Base-by-base conservation (phyloP, 2,113 vertebrate species). In the Bothrops jararaca region DNA sequence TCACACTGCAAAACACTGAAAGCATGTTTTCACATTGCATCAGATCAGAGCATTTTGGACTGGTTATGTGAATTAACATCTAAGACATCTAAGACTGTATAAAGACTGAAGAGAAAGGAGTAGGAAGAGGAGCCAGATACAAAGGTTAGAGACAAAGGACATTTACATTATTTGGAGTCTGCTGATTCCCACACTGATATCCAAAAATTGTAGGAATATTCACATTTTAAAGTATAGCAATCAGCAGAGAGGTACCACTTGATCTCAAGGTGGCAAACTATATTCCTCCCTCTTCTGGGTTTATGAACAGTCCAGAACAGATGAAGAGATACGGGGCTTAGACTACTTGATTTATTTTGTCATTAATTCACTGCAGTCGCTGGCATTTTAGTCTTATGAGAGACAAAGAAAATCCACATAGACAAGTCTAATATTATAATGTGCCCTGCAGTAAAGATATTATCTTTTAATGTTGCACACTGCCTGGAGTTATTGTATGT, bases 21-120 rank as follows among this genome's bases (percentile, higher is more conserved):
- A 90, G 54, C 39, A 90, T 56, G 58, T 90, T 90, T 92, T 90
- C 54, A 50, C 74, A 86, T 86, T 92, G 53, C 22, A 50, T 92
- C 12, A 5, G 69, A 86, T 92, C 74, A 92, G 22, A 60, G 10
- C 29, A 56, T 86, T 56, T 58, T 58, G 50, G 85, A 20, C 9
- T 85, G 69, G 85, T 86, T 52, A 60, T 22, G 22, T n/a, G 85
- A 89, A 88, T 85, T 57, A 89, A n/a, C n/a, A n/a, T n/a, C n/a
- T n/a, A n/a, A n/a, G n/a, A 85, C 18, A 57, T 34, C 53, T 26
- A 18, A 13, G 29, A 34, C 39, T 57, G 22, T 58, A 58, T 22
- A 3, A 74, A 29, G 85, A 26, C 12, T 58, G 50, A 86, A 89
- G 26, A 13, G 9, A 85, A 48, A 92, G 22, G 45, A 56, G 45